These are phyloP conservation scores for Marronus borbonicus DNA, from an alignment of 2,888 invertebrate genomes.

Conservation along the genomic window DNA sequence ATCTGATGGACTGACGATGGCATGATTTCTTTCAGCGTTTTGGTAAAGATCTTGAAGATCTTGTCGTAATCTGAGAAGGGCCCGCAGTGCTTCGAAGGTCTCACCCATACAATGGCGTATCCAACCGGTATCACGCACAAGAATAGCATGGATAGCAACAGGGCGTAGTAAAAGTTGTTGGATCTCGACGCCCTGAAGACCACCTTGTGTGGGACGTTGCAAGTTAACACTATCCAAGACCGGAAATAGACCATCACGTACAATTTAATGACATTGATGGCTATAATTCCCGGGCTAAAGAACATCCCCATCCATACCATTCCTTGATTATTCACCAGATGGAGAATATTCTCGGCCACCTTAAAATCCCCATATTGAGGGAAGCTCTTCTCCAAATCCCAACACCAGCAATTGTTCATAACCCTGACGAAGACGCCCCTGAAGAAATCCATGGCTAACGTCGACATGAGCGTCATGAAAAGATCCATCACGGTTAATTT, in stretches of 20 bases:
- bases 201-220: constrained; percentile 95
- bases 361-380: constrained; percentile 99
- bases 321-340: constrained; percentile 97
- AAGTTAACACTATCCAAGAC: constrained; percentile 96
- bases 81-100: constrained; percentile 97
- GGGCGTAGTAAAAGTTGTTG: constrained; percentile 95
- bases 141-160: constrained; percentile 94
- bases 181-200: constrained; percentile 93
- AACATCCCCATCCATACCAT: constrained; percentile 99
- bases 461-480: constrained; percentile 87
- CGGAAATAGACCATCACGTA: constrained; percentile 95
- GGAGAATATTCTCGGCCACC: constrained; percentile 97
- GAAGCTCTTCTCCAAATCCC: constrained; percentile 97
- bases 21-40: constrained; percentile 80
- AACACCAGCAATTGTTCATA: constrained; percentile 95
- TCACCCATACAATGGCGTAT: constrained; percentile 93
- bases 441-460: constrained; percentile 91
- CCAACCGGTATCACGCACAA: constrained; percentile 96
- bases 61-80: constrained; percentile 87
- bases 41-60: constrained; percentile 89
- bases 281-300: constrained; percentile 94
- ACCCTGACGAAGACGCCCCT: constrained; percentile 93
- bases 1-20: constrained; percentile 78
- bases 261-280: constrained; percentile 91
- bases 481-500: constrained; percentile 97